Conservation (phyloP, 2,113 vertebrate species). For the Siniperca knerii region DNA sequence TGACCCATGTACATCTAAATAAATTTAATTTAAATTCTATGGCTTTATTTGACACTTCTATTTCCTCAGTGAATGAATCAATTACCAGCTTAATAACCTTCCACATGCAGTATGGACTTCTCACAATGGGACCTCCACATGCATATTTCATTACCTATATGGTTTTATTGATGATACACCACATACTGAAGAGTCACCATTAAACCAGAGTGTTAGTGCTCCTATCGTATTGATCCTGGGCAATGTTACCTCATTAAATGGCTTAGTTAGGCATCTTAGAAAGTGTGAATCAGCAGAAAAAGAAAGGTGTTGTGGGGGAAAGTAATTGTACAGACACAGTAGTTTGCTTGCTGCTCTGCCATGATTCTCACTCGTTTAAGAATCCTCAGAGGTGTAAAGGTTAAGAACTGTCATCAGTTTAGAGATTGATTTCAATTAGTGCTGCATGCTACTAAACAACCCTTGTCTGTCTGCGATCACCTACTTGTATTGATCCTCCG, state of each 20-base stretch:
- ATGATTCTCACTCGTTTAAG: constrained; percentile 75
- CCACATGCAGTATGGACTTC: background rate
- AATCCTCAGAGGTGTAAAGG: constrained; percentile 82
- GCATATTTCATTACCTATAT: constrained; percentile 60
- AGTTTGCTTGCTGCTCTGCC: constrained; percentile 27
- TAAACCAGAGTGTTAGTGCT: constrained; percentile 63
- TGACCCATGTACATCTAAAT: constrained; percentile 36
- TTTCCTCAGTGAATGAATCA: constrained; percentile 49
- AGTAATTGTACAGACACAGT: constrained; percentile 60
- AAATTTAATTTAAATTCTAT: constrained; percentile 47
- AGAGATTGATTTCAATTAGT: constrained; percentile 89
- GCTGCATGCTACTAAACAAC: constrained; percentile 83
- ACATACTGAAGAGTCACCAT: constrained; percentile 53
- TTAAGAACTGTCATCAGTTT: constrained; percentile 87
- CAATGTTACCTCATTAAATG: constrained; percentile 65
- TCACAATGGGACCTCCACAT: constrained; percentile 7
- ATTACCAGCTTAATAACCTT: constrained; percentile 40
- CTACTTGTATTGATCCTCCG: constrained; percentile 81
- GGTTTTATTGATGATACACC: constrained; percentile 51
- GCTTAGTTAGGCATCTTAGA: constrained; percentile 68
- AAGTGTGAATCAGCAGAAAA: constrained; percentile 80
- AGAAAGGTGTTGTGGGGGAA: constrained; percentile 26
- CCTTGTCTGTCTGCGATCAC: constrained; percentile 84
- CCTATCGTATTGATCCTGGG: constrained; percentile 68
- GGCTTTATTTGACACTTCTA: constrained; percentile 32